A percentile compares a stretch with the other conserved stretches of the same genome.
phyloP scores from a whole-genome alignment of 2,888 invertebrate genomes.

The Stegophylla sp. region DNA sequence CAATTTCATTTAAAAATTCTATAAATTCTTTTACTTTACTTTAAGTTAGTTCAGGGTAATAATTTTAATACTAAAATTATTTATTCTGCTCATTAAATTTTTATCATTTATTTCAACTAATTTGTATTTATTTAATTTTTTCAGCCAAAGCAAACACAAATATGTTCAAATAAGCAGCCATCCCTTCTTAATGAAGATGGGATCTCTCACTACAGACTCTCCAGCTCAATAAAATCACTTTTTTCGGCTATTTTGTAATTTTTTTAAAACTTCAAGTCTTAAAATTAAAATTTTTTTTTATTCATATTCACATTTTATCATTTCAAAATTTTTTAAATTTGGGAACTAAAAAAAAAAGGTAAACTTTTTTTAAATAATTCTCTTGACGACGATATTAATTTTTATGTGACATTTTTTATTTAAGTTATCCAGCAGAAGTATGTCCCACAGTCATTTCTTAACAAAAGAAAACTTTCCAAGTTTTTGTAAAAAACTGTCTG shows the following conservation, averaged over 20 bases:
- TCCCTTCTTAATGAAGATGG: slow-evolving; percentile 54
- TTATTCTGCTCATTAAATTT: too few species aligned
- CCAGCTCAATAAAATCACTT: slow-evolving; percentile 41
- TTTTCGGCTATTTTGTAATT: slow-evolving; percentile 34
- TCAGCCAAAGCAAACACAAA: slow-evolving; percentile 38
- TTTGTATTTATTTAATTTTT: slow-evolving; percentile 28
- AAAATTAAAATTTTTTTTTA: background rate
- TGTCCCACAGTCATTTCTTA: slow-evolving; percentile 57
- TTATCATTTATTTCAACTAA: too few species aligned
- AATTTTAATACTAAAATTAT: too few species aligned
- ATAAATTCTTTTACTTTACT: too few species aligned
- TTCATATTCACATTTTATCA: background rate
- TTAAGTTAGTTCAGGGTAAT: too few species aligned
- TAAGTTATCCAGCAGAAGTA: slow-evolving; percentile 45
- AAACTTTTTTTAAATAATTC: background rate
- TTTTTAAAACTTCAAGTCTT: background rate
- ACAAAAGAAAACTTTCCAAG: slow-evolving; percentile 55
- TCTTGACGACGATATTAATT: background rate
- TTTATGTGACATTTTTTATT: background rate
- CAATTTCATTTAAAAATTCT: slow-evolving; percentile 51
- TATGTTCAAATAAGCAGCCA: slow-evolving; percentile 26
- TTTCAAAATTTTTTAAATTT: slow-evolving; percentile 35
- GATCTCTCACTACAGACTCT: slow-evolving; percentile 22
- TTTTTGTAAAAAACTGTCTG: slow-evolving; percentile 51
- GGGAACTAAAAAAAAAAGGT: slow-evolving; percentile 22